Base-by-base conservation (phyloP, 1,140 invertebrate genomes). In the Samia ricini region DNA sequence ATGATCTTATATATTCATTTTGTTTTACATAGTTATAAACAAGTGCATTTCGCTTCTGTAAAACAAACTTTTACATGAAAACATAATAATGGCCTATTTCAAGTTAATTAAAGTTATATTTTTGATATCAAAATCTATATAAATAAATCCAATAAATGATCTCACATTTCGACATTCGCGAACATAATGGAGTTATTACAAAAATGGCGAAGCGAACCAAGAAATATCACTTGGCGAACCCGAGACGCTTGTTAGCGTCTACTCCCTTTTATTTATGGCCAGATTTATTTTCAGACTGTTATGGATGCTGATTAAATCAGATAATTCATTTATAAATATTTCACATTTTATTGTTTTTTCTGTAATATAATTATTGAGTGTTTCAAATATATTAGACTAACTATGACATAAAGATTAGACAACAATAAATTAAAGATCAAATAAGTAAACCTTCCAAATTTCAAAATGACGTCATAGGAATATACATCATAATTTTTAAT, bases 211-310 rank as follows among this genome's bases (percentile, higher is more conserved):
- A 64, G 61, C 67, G 66, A 66, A 71, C 74, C 61, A 77, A 84
- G 83, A 86, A 85, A 89, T 89, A 89, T 88, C 73, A 83, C 81
- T 86, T 69, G 80, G 77, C 69, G 76, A 89, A 89, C 76, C 77
- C 82, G 85, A 89, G 83, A 88, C 80, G 85, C 87, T 89, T 89
- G 87, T 89, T 89, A 89, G 83, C 83, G 85, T 74, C 86, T 75
- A 64, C 76, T 56, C 61, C 69, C 61, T 70, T 85, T 87, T 89
- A 89, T 89, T 89, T 89, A 89, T 88, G 87, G 69, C 79, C 76
- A 81, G 85, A 89, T 89, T 88, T 89, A 86, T 88, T 88, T 88
- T 89, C 86, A 87, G 78, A 66, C 76, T 77, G 73, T 62, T 73
- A 68, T 70, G 71, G 72, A 83, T 79, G 77, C 63, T 66, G 63